Conservation (phyloP, 2,113 vertebrate genomes). For the Rhodinocichla rosea region DNA sequence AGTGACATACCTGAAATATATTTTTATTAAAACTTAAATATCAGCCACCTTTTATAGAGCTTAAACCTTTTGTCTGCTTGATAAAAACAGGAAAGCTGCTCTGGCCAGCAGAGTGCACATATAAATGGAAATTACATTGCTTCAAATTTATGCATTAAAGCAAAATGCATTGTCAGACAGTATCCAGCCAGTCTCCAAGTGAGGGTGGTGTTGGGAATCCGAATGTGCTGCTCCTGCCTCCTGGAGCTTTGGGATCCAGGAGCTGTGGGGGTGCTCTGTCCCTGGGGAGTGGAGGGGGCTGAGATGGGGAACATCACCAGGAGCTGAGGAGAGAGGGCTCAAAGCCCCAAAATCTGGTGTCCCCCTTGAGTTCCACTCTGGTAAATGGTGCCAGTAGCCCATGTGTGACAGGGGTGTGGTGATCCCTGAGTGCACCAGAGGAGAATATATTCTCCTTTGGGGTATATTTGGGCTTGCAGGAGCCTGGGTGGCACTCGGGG, state of each 20-base stretch:
- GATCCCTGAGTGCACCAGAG: fast-evolving
- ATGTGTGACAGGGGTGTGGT: fast-evolving
- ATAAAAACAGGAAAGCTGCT: neutral
- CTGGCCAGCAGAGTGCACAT: neutral
- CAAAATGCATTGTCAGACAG: neutral
- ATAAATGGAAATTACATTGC: neutral
- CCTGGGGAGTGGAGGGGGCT: fast-evolving
- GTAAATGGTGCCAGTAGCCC: neutral
- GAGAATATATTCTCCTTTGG: neutral
- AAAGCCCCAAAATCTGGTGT: neutral
- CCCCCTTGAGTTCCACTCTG: fast-evolving
- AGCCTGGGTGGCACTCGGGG: fast-evolving
- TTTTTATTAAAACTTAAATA: slow-evolving; percentile 55
- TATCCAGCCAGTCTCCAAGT: neutral
- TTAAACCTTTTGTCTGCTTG: slow-evolving; percentile 36
- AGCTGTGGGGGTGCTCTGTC: neutral
- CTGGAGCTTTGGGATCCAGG: fast-evolving
- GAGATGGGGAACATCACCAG: fast-evolving
- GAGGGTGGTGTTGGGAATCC: neutral
- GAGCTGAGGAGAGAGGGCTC: neutral
- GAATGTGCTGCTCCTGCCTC: neutral
- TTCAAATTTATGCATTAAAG: neutral
- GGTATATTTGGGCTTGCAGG: fast-evolving
- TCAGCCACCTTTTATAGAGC: neutral
- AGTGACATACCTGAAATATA: neutral